Conservation (phyloP, 2,113 vertebrate genomes). For the Limnothrissa miodon region DNA sequence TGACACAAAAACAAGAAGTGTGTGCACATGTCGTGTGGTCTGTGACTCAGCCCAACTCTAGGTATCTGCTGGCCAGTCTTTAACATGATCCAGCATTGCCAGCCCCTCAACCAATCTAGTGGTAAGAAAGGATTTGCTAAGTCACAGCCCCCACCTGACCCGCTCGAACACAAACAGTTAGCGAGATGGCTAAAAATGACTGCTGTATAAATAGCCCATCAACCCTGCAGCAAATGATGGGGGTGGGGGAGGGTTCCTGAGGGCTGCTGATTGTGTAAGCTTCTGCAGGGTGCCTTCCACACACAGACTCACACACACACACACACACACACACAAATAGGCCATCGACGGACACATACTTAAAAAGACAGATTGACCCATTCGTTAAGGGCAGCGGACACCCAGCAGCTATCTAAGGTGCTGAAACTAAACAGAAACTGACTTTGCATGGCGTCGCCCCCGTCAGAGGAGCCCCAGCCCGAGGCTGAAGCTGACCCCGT, state of each 20-base stretch:
- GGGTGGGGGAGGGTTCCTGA: constrained; percentile 17
- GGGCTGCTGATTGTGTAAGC: constrained; percentile 32
- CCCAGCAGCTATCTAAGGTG: neutral
- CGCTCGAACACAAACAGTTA: neutral
- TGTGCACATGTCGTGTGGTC: neutral
- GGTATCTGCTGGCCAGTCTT: neutral
- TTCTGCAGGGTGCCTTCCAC: neutral
- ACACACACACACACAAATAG: constrained; percentile 20
- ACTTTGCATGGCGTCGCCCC: neutral
- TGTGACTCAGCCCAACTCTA: neutral
- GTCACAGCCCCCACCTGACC: neutral
- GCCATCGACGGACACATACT: constrained; percentile 20
- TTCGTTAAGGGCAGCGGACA: neutral
- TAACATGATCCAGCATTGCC: neutral
- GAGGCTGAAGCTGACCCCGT: neutral
- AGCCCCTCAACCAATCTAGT: neutral
- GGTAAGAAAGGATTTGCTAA: neutral
- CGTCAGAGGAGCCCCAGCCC: constrained; percentile 19
- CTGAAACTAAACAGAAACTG: neutral
- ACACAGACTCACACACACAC: neutral
- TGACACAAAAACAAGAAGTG: neutral
- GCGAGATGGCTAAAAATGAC: constrained; percentile 33
- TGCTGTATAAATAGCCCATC: constrained; percentile 44
- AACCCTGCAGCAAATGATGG: neutral
- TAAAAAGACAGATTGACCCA: neutral